Conservation (phyloP, 2,888 invertebrate genomes). For the Dromius quadrimaculatus region DNA sequence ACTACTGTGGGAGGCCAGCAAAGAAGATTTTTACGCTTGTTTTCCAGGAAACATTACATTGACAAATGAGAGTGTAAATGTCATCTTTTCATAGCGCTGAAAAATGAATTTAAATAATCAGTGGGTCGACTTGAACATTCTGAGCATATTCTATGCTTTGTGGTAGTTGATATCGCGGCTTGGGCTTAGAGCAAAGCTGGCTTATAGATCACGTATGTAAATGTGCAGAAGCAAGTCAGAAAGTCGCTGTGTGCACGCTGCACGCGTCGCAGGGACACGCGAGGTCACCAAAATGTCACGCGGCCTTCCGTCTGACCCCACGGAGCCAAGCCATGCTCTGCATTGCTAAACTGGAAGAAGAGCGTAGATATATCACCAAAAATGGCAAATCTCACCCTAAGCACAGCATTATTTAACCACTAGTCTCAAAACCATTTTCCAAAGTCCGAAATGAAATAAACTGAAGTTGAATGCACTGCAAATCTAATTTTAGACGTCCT, state of each 20-base stretch:
- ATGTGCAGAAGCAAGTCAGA: not conserved
- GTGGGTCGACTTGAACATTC: not conserved
- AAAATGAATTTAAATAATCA: too few species aligned
- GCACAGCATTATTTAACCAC: not conserved
- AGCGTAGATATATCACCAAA: not conserved
- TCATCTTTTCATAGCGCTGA: too few species aligned
- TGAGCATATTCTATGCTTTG: not conserved
- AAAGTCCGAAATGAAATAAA: not conserved
- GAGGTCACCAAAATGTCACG: conserved; percentile 1
- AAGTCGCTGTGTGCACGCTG: conserved; percentile 12
- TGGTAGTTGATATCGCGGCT: not conserved
- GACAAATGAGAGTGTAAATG: too few species aligned
- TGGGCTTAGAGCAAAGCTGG: conserved; percentile 5
- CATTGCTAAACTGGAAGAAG: not conserved
- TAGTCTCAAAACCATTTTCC: too few species aligned
- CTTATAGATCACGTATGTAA: conserved; percentile 29
- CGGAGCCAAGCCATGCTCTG: not conserved
- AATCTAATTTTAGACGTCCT: conserved; percentile 20
- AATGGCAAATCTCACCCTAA: not conserved
- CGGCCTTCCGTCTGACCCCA: conserved; percentile 7
- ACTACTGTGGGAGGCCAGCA: too few species aligned
- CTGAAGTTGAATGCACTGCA: not conserved
- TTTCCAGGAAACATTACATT: too few species aligned
- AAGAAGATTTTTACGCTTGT: too few species aligned
- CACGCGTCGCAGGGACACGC: conserved; percentile 4